Conservation (phyloP, 2,113 vertebrate species). For the Hippocampus comes region DNA sequence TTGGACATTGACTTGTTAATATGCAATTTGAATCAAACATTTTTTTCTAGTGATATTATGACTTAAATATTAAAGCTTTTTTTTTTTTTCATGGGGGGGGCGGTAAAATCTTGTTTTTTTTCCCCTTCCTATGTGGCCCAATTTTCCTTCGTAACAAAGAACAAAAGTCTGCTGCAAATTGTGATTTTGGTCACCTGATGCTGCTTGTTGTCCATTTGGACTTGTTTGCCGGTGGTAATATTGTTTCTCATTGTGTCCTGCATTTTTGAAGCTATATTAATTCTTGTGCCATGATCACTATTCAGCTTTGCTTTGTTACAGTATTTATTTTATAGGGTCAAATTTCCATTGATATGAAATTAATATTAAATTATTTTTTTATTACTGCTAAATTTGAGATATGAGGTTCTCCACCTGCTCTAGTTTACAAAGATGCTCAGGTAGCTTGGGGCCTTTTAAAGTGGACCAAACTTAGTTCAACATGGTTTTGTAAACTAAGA, state of each 20-base stretch:
- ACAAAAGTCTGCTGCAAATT: neutral
- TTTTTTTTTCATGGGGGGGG: neutral
- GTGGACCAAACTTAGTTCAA: no score
- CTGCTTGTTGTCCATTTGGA: slow-evolving; percentile 1
- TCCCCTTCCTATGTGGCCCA: neutral
- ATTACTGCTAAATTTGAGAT: neutral
- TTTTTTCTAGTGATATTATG: neutral
- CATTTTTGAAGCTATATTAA: neutral
- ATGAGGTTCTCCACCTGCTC: neutral
- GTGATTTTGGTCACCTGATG: neutral
- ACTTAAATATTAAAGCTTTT: neutral
- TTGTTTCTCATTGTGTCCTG: slow-evolving; percentile 3
- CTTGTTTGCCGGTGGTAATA: neutral
- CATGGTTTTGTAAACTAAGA: no score
- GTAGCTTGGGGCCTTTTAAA: neutral
- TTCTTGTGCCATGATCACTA: neutral
- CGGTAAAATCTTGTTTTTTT: neutral
- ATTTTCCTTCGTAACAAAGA: neutral
- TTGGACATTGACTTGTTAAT: neutral
- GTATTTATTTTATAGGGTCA: neutral
- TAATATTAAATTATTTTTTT: neutral
- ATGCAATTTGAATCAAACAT: neutral
- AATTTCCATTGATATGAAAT: neutral
- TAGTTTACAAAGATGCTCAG: neutral
- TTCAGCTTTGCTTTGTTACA: slow-evolving; percentile 4